These are phyloP conservation scores for Cephus sareptanus DNA, from an alignment of 2,888 invertebrate species.

Conservation along the genomic window DNA sequence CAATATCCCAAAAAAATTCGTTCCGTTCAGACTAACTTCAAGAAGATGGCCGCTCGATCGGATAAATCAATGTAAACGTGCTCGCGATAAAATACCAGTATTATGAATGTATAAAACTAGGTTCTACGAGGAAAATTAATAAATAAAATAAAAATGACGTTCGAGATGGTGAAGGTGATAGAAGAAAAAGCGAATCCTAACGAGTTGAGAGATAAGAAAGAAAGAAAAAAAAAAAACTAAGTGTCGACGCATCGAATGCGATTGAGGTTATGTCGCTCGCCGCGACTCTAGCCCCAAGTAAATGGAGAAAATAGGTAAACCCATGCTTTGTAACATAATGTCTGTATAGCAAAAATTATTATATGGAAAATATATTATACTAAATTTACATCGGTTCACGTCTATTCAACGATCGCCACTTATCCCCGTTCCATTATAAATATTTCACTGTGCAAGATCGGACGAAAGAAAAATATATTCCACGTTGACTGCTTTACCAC, in stretches of 20 bases:
- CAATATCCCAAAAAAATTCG: not conserved
- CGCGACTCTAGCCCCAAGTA: not conserved
- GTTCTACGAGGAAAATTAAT: constrained; percentile 12
- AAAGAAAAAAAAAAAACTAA: not conserved
- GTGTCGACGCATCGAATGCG: constrained; percentile 34
- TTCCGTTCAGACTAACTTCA: not conserved
- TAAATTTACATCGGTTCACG: constrained; percentile 54
- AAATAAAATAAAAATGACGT: constrained; percentile 27
- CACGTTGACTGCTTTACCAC: not conserved
- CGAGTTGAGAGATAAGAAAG: constrained; percentile 17
- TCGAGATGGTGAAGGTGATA: constrained; percentile 14
- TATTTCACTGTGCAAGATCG: not conserved
- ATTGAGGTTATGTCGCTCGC: constrained; percentile 5
- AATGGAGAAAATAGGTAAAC: constrained; percentile 41
- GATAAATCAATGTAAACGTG: not conserved
- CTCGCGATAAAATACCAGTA: constrained; percentile 59
- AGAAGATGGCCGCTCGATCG: not conserved
- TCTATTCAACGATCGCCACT: not conserved
- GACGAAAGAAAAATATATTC: not conserved
- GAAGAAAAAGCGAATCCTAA: constrained; percentile 7
- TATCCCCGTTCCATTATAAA: not conserved
- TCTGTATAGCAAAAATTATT: constrained; percentile 66
- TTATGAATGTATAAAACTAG: constrained; percentile 64
- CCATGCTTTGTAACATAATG: constrained; percentile 66
- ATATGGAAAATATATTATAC: constrained; percentile 67